Evolutionary conservation across 1,140 invertebrate species (phyloP).

Genomic region (Lepidurus apus): DNA sequence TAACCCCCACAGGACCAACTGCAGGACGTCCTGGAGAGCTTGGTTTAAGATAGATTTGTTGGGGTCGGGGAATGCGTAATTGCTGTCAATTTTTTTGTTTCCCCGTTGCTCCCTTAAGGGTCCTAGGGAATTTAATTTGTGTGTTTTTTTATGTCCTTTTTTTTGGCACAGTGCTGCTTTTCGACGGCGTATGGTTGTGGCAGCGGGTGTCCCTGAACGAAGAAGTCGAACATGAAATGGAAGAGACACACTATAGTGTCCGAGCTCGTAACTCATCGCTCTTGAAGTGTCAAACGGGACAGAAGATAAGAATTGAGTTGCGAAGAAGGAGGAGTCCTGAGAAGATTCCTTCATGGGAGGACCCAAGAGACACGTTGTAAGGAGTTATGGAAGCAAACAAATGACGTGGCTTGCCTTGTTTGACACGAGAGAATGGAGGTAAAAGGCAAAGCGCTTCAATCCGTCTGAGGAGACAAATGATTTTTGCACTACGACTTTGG

Average conservation of each 20-base stretch:
- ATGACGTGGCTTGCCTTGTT: neutral
- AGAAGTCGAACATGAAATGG: neutral
- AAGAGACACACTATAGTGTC: neutral
- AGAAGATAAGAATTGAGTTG: neutral
- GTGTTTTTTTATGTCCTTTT: neutral
- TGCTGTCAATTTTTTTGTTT: slow-evolving; percentile 16
- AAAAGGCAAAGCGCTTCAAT: neutral
- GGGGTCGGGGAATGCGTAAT: slow-evolving; percentile 2
- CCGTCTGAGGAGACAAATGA: slow-evolving; percentile 3
- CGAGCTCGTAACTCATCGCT: slow-evolving; percentile 6
- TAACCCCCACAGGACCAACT: slow-evolving; percentile 10
- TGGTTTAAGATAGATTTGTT: slow-evolving; percentile 22
- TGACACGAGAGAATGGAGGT: neutral
- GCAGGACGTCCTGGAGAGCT: slow-evolving; percentile 7
- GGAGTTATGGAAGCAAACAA: slow-evolving; percentile 8
- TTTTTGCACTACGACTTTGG: neutral
- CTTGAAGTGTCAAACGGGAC: slow-evolving; percentile 9
- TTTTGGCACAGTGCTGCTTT: neutral
- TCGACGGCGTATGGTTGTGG: neutral
- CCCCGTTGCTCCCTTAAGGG: neutral
- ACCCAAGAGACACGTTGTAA: neutral
- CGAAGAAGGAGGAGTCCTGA: neutral
- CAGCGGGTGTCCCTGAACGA: neutral
- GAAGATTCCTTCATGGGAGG: neutral
- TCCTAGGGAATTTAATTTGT: neutral